Percentiles rank a stretch among this genome's conserved stretches.
Evolutionary conservation across 2,113 vertebrate genomes (phyloP).

Genomic region (Petrocephalus zakoni): DNA sequence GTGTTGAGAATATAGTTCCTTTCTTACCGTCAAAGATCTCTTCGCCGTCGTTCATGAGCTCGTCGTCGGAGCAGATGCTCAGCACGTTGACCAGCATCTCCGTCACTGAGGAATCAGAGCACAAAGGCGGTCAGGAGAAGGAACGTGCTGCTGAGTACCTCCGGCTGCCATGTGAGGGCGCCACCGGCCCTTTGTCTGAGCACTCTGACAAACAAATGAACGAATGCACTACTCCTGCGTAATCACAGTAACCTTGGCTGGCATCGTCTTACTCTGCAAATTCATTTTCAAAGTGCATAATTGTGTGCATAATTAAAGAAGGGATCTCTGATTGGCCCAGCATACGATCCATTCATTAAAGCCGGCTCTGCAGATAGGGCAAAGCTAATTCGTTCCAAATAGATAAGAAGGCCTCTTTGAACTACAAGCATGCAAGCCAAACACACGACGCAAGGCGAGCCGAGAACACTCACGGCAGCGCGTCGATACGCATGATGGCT

Average conservation of each 20-base stretch:
- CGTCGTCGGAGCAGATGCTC: slow-evolving; percentile 74
- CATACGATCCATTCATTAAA: not conserved
- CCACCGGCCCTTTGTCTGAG: not conserved
- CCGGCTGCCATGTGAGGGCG: not conserved
- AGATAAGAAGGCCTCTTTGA: not conserved
- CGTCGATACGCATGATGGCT: not conserved
- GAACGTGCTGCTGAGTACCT: not conserved
- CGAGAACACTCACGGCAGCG: not conserved
- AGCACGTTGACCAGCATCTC: slow-evolving; percentile 76
- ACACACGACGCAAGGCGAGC: not conserved
- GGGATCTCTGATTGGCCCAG: not conserved
- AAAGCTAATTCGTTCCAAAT: not conserved
- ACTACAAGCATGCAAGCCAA: not conserved
- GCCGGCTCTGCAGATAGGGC: not conserved
- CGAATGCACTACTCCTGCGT: not conserved
- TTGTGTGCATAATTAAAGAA: not conserved
- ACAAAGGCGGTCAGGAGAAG: not conserved
- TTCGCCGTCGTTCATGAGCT: slow-evolving; percentile 71
- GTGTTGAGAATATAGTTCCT: not conserved
- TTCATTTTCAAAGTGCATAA: slow-evolving; percentile 17
- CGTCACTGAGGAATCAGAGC: slow-evolving; percentile 56
- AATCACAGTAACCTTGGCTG: not conserved
- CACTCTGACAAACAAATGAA: not conserved
- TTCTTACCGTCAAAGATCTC: slow-evolving; percentile 69
- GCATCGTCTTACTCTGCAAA: not conserved